Percentiles rank a stretch among this genome's conserved stretches.
Conservation (phyloP, 2,888 invertebrate species). For the Thera britannica region DNA sequence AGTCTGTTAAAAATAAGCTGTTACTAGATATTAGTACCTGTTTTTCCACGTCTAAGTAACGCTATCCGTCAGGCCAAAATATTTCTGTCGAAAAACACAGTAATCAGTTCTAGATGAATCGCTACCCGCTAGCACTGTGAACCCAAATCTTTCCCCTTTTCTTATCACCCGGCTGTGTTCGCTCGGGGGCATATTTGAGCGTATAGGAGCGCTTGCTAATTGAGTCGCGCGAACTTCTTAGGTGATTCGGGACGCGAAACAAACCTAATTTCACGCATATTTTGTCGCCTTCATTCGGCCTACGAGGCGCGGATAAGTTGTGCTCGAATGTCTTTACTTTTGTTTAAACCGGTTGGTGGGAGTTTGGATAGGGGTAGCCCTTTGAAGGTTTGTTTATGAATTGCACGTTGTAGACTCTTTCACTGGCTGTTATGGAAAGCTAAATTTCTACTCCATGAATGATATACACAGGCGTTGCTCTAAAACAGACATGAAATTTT, state of each 20-base stretch:
- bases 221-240: constrained; percentile 55
- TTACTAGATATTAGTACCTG: too few species aligned
- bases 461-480: neutral
- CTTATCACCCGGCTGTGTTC: constrained; percentile 41
- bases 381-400: constrained; percentile 18
- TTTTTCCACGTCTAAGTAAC: too few species aligned
- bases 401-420: constrained; percentile 4
- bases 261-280: constrained; percentile 60
- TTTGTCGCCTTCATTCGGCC: constrained; percentile 46
- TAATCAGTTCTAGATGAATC: neutral
- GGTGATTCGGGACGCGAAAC: constrained; percentile 52
- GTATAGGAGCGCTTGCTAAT: constrained; percentile 60
- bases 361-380: constrained; percentile 13
- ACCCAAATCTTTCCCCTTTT: constrained; percentile 38
- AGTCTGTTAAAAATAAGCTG: too few species aligned
- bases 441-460: neutral
- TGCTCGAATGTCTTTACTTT: constrained; percentile 42
- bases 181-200: constrained; percentile 53
- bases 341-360: constrained; percentile 19
- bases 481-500: neutral
- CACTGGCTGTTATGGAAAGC: neutral
- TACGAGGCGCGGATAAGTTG: constrained; percentile 39
- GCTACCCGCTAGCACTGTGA: constrained; percentile 33
- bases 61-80: too few species aligned
- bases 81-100: too few species aligned